phyloP scores from a whole-genome alignment of 2,113 vertebrate genomes.

The Brachyistius frenatus region DNA sequence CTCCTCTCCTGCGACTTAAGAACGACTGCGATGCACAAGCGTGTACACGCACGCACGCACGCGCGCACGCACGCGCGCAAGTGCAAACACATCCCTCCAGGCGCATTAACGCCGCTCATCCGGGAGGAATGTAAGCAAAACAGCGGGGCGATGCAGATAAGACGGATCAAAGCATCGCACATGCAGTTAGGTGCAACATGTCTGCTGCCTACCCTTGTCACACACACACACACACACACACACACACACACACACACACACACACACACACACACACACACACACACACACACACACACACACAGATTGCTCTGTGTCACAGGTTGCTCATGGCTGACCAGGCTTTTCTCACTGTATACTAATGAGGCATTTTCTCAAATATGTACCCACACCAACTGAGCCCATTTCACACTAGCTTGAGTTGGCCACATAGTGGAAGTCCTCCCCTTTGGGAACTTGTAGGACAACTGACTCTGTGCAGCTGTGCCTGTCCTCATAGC shows the following conservation, averaged over 20 bases:
- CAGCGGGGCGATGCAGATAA: conserved; percentile 27
- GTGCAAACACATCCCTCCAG: conserved; percentile 32
- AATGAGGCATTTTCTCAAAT: conserved; percentile 25
- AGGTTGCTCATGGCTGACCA: conserved; percentile 27
- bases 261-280: conserved; percentile 15
- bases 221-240: conserved; percentile 20
- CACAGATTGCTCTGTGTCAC: conserved; percentile 1
- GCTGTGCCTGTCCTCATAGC: conserved; percentile 13
- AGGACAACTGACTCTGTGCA: conserved; percentile 13
- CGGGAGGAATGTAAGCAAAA: conserved; percentile 35
- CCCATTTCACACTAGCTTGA: conserved; percentile 30
- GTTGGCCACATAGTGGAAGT: conserved; percentile 18
- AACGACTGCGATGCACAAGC: conserved; percentile 11
- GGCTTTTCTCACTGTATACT: conserved; percentile 27
- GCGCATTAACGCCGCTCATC: conserved; percentile 16
- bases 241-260: conserved; percentile 24
- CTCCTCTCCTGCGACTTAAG: conserved; percentile 18
- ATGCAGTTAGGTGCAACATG: not conserved
- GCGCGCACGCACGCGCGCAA: no score
- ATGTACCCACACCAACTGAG: conserved; percentile 14
- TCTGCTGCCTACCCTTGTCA: not conserved
- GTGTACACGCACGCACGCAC: not conserved
- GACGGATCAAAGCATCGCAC: conserved; percentile 18
- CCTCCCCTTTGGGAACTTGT: conserved; percentile 9
- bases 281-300: conserved; percentile 23